These are phyloP conservation scores for Rhagonycha fulva DNA, from an alignment of 2,888 invertebrate genomes.

Conservation along the genomic window DNA sequence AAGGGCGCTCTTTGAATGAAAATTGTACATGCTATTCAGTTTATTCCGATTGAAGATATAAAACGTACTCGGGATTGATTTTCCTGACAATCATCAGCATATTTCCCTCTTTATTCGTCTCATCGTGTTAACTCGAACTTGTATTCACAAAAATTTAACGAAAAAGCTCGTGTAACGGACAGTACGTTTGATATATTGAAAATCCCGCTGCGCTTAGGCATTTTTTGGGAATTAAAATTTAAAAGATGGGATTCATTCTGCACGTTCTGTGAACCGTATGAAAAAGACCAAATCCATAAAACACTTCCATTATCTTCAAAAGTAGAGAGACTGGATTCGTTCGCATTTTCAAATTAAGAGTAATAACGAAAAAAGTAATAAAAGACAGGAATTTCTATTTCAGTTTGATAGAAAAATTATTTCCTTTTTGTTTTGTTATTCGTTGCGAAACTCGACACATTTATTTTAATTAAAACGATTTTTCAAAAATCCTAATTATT, in stretches of 20 bases:
- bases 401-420: background rate
- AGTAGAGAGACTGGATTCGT: conserved; percentile 16
- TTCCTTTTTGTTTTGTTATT: background rate
- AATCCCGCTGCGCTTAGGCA: conserved; percentile 23
- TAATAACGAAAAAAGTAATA: conserved; percentile 13
- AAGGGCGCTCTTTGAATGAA: conserved; percentile 33
- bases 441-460: background rate
- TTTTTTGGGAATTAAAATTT: conserved; percentile 42
- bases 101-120: conserved; percentile 1
- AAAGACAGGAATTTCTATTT: conserved; percentile 1
- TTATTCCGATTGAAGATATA: conserved; percentile 23
- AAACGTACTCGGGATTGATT: conserved; percentile 10
- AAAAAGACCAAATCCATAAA: conserved; percentile 32
- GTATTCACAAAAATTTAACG: conserved; percentile 8
- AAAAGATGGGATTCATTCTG: conserved; percentile 42
- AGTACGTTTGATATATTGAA: conserved; percentile 27
- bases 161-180: conserved; percentile 23
- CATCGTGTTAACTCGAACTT: background rate
- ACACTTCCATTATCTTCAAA: conserved; percentile 26
- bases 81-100: background rate
- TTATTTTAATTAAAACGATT: background rate
- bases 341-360: conserved; percentile 27
- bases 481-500: background rate
- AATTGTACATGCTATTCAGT: conserved; percentile 22
- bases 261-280: conserved; percentile 41